These are phyloP conservation scores for Oreotragus oreotragus DNA, from an alignment of 2,113 vertebrate genomes.

Conservation along the genomic window DNA sequence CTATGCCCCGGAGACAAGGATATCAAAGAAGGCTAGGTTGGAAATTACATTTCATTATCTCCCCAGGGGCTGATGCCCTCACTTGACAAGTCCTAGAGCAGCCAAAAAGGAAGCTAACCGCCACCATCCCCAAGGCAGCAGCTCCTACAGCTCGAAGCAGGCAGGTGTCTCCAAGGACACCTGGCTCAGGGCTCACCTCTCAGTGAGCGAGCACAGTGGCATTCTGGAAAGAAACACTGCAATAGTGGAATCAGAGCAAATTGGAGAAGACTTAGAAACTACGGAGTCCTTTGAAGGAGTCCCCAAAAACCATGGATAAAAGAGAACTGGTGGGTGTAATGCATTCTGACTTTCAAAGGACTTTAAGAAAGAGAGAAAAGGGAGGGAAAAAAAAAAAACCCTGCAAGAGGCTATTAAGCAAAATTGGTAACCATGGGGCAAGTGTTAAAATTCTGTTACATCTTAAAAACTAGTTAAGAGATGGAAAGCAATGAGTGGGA, in stretches of 20 bases:
- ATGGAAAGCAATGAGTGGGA: conserved; percentile 49
- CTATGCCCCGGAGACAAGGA: neutral
- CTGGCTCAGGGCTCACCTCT: neutral
- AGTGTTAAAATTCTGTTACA: conserved; percentile 65
- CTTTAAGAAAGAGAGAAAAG: conserved; percentile 20
- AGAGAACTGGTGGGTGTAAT: neutral
- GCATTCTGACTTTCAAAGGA: conserved; percentile 49
- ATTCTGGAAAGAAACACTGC: neutral
- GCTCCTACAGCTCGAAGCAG: neutral
- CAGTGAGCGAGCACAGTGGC: neutral
- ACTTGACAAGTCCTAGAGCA: neutral
- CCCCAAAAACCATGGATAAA: conserved; percentile 21
- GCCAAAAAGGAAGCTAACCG: neutral
- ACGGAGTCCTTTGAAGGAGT: conserved; percentile 16
- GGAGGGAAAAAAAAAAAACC: neutral
- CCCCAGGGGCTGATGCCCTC: neutral
- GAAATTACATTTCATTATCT: neutral
- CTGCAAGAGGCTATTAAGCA: conserved; percentile 49
- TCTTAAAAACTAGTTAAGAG: conserved; percentile 66
- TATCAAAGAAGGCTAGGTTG: neutral
- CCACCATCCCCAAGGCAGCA: neutral
- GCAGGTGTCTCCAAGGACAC: neutral
- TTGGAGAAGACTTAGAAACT: neutral
- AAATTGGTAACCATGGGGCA: conserved; percentile 65
- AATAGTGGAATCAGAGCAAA: neutral